These are phyloP conservation scores for Cottoperca gobio DNA, from an alignment of 2,797 vertebrate genomes.

Conservation along the genomic window DNA sequence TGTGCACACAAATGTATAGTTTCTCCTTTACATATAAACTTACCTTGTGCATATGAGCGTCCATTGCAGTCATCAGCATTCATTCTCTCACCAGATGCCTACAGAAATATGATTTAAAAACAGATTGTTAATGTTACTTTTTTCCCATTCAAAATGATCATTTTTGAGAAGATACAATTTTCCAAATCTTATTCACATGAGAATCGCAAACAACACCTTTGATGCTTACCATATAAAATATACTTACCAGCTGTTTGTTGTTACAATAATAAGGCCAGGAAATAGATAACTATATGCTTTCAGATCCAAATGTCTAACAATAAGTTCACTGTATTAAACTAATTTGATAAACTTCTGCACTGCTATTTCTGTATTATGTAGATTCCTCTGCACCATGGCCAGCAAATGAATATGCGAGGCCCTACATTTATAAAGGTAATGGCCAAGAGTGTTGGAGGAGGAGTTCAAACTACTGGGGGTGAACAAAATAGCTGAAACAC, in stretches of 20 bases:
- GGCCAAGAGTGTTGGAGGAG: constrained; percentile 57
- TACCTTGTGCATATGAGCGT: constrained; percentile 92
- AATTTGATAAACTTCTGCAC: constrained; percentile 21
- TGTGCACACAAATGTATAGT: constrained; percentile 31
- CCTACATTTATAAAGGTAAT: constrained; percentile 55
- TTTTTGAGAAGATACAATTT: not conserved
- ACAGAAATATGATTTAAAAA: constrained; percentile 47
- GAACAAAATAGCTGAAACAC: constrained; percentile 27
- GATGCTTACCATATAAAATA: constrained; percentile 26
- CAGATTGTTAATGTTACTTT: not conserved
- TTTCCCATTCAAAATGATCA: not conserved
- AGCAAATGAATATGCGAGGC: constrained; percentile 39
- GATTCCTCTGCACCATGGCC: constrained; percentile 31
- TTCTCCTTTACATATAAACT: constrained; percentile 14
- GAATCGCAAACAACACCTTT: not conserved
- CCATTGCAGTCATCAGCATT: constrained; percentile 96
- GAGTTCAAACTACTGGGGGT: constrained; percentile 52
- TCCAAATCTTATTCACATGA: not conserved
- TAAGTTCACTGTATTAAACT: constrained; percentile 22
- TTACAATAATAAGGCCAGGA: constrained; percentile 12
- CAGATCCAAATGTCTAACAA: constrained; percentile 14
- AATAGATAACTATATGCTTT: constrained; percentile 4
- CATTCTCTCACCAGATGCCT: constrained; percentile 91
- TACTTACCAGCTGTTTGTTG: constrained; percentile 27
- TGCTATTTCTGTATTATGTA: constrained; percentile 26